phyloP scores from a whole-genome alignment of 2,113 vertebrate genomes.

The Nothocercus nigrocapillus region DNA sequence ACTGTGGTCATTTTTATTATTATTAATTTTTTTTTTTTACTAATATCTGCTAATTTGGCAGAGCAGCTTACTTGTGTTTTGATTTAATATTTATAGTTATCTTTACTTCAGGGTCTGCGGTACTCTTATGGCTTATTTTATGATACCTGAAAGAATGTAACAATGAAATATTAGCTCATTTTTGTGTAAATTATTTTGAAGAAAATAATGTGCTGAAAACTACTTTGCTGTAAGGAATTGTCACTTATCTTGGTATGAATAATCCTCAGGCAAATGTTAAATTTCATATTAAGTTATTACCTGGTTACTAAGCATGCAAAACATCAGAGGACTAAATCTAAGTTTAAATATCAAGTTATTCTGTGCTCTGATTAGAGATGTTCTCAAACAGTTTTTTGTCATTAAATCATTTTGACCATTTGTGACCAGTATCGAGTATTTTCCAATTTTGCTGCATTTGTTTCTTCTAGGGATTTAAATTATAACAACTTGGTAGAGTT shows the following conservation, averaged over 20 bases:
- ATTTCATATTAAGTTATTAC: not conserved
- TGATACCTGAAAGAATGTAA: not conserved
- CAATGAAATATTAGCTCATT: not conserved
- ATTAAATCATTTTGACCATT: not conserved
- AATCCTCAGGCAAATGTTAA: not conserved
- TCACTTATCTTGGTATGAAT: not conserved
- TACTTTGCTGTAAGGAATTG: not conserved
- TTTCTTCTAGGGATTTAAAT: constrained; percentile 90
- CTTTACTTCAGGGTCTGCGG: not conserved
- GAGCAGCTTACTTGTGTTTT: not conserved
- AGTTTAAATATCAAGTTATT: not conserved
- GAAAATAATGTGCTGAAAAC: not conserved
- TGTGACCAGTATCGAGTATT: not conserved
- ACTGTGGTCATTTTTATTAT: not conserved
- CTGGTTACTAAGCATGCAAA: not conserved
- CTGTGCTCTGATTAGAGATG: not conserved
- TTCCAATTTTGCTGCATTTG: not conserved
- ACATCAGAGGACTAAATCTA: not conserved
- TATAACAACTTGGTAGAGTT: constrained; percentile 94
- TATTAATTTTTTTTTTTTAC: not conserved
- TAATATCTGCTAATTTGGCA: accelerated
- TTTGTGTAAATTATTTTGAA: not conserved
- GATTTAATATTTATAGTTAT: not conserved
- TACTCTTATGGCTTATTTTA: not conserved
- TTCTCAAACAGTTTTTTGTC: not conserved